Evolutionary conservation across 1,140 invertebrate genomes (phyloP), one percentile per base, ranked within the genome.

Genomic region (Helicoverpa zea): DNA sequence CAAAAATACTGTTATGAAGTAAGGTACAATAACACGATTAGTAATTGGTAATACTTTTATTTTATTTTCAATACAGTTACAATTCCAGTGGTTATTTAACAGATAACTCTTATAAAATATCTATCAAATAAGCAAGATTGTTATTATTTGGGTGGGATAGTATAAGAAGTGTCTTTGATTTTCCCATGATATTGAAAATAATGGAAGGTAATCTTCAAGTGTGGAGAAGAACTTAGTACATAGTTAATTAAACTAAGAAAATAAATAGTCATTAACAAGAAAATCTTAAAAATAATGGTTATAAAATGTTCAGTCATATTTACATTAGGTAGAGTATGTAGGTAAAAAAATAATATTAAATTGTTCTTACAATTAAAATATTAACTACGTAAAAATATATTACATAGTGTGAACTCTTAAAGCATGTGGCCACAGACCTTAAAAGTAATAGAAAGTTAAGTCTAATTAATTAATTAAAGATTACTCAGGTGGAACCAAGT

Each of bases 401-500:
- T 79, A 79, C 76, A 79, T 79, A 68, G 52, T 68, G 74, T 77
- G n/a, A 70, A 79, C 76, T 79, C 49, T 74, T 59, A 81, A 84
- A 63, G 59, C 59, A 80, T 83, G 87, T 89, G 87, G 86, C 86
- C 87, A 89, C 89, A 86, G 86, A 88, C 83, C 86, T 87, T 87
- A 89, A 86, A 85, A 82, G 63, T 83, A 68, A 81, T 70, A 77
- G 14, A 80, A 29, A 59, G 66, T 64, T 76, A 63, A 68, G 35
- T 64, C 64, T 85, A 83, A 81, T 79, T 85, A 79, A 70, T 79
- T 61, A 82, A 78, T 76, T 81, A 86, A 80, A 54, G 29, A 76
- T 79, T 83, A 82, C 72, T 63, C n/a, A 81, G 89, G 89, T 91
- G 92, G 90, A 91, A 92, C 83, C 88, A 82, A 91, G 88, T 91